Evolutionary conservation across 1,140 invertebrate genomes (phyloP), one percentile per base, ranked within the genome.

Genomic region (Prorops nasuta): DNA sequence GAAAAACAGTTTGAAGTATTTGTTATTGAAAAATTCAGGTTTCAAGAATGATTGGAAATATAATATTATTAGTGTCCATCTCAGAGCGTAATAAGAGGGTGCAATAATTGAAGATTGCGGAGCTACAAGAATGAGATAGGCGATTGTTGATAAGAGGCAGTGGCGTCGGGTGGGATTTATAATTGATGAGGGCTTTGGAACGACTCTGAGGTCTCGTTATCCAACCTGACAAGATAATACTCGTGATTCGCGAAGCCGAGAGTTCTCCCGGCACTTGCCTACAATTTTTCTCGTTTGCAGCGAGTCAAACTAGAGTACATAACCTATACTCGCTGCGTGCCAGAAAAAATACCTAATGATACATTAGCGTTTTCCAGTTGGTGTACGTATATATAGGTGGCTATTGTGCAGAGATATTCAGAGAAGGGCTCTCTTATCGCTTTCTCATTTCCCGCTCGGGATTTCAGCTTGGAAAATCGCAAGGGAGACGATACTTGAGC

Each of bases 151-250:
- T 54, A 40, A 64, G 57, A 63, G 54, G 49, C 52, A n/a, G n/a
- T n/a, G 56, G 52, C 49, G 31, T n/a, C 18, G 43, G 51, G 44
- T 51, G 58, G 64, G 66, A 69, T 72, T 72, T 71, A 72, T 72
- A 72, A 72, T 71, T 72, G 69, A 72, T 72, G 70, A 69, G 70
- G 66, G 68, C 58, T 66, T 63, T 67, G 64, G 68, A 60, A 65
- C 64, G 67, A 63, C 67, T 57, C 62, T 65, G 57, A 69, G 70
- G 68, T 72, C 68, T 72, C 70, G 68, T 72, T 72, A 72, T 72
- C 68, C 67, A 31, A 53, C 58, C 62, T 72, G 70, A 71, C 70
- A 72, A 71, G 70, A 71, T 72, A 72, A 72, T 72, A 72, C 67
- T 70, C 62, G 60, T 66, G 61, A 72, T 65, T 70, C 62, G 60